Conservation (phyloP, 2,797 vertebrate species). For the Somateria mollissima region DNA sequence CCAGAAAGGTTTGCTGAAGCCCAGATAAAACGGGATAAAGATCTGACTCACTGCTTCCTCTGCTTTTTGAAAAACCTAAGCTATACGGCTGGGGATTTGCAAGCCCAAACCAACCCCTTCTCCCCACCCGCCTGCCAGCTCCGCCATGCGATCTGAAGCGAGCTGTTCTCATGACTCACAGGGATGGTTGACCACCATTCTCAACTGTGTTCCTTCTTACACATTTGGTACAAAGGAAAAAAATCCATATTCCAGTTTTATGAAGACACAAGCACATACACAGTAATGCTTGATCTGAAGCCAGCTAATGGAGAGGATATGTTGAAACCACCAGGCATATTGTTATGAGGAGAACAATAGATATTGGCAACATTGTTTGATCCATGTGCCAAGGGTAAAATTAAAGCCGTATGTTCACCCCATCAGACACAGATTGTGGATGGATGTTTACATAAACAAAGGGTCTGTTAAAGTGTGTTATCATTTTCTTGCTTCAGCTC, state of each 20-base stretch:
- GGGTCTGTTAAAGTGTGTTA: slow-evolving; percentile 48
- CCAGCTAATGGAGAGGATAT: slow-evolving; percentile 74
- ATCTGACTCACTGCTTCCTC: slow-evolving; percentile 58
- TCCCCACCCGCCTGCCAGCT: not conserved
- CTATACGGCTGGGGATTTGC: not conserved
- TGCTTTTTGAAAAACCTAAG: not conserved
- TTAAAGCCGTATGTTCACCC: slow-evolving; percentile 78
- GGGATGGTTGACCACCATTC: slow-evolving; percentile 30
- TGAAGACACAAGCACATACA: slow-evolving; percentile 72
- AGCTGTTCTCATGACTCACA: slow-evolving; percentile 49
- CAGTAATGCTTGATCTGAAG: slow-evolving; percentile 73
- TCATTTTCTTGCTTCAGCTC: slow-evolving; percentile 49
- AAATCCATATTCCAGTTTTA: slow-evolving; percentile 60
- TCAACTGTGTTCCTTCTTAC: slow-evolving; percentile 42
- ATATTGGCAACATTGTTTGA: slow-evolving; percentile 79
- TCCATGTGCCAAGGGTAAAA: slow-evolving; percentile 79
- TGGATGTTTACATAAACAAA: slow-evolving; percentile 71
- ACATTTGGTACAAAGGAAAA: slow-evolving; percentile 62
- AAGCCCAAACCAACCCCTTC: not conserved
- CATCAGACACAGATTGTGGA: slow-evolving; percentile 69
- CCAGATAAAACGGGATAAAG: not conserved
- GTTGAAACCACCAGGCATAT: slow-evolving; percentile 78
- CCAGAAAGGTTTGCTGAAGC: slow-evolving; percentile 24
- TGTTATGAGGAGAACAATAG: slow-evolving; percentile 79
- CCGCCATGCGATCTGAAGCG: accelerated